Conservation (phyloP, 2,888 invertebrate species). For the Caenorhabditis drosophilae region DNA sequence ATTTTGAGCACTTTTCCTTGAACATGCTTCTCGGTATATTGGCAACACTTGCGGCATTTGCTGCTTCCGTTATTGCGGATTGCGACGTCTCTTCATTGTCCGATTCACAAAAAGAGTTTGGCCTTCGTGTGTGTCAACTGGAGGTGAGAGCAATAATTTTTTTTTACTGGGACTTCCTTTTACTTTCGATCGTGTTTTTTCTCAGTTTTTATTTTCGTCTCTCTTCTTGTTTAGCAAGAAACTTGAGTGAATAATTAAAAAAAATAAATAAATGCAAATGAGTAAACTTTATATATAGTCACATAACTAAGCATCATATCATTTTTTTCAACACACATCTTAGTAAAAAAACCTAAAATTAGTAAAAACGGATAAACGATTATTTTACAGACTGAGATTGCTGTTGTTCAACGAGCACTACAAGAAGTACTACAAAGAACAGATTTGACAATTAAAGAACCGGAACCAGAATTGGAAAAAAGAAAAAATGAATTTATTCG, state of each 20-base stretch:
- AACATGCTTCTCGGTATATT: conserved; percentile 29
- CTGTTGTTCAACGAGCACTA: conserved; percentile 46
- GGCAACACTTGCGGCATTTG: conserved; percentile 18
- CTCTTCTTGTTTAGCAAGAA: too few relatives aligned
- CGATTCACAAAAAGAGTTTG: conserved; percentile 32
- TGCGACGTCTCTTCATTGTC: conserved; percentile 35
- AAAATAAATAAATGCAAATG: too few relatives aligned
- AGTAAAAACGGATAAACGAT: too few relatives aligned
- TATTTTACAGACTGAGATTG: conserved; percentile 42
- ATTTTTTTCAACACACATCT: too few relatives aligned
- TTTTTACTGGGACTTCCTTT: background rate
- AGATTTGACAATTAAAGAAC: conserved; percentile 26
- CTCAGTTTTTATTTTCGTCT: too few relatives aligned
- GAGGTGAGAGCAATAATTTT: conserved; percentile 29
- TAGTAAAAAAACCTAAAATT: too few relatives aligned
- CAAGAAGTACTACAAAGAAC: conserved; percentile 52
- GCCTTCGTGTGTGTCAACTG: conserved; percentile 40
- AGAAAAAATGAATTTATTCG: conserved; percentile 57
- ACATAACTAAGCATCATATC: too few relatives aligned
- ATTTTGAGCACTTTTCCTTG: conserved; percentile 21
- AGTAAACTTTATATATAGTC: too few relatives aligned
- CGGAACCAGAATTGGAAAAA: conserved; percentile 31
- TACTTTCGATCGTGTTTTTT: too few relatives aligned
- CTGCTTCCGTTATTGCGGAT: conserved; percentile 24
- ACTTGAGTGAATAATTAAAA: too few relatives aligned